These are phyloP conservation scores for Drosophila limbata DNA, from an alignment of 2,888 invertebrate species.

Conservation along the genomic window DNA sequence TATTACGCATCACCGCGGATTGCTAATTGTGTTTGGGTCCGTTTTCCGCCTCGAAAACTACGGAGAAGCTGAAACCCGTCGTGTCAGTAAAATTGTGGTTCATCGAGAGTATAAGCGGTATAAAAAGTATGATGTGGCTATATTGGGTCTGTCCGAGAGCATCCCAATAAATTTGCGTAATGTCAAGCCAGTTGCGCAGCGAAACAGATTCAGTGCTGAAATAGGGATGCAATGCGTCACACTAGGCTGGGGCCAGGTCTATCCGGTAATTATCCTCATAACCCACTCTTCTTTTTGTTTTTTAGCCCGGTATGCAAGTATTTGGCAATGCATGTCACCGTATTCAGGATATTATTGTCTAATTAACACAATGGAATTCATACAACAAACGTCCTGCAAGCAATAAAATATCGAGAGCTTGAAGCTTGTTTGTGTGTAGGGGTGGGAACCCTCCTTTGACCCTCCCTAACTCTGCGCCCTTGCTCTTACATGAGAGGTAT, in stretches of 20 bases:
- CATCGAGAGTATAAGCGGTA: conserved; percentile 57
- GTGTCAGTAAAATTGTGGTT: conserved; percentile 43
- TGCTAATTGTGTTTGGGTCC: conserved; percentile 49
- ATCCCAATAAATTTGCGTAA: conserved; percentile 39
- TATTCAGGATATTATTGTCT: too few species aligned
- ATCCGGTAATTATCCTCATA: conserved; percentile 39
- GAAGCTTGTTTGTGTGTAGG: too few species aligned
- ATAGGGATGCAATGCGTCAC: conserved; percentile 37
- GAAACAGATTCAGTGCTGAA: not conserved
- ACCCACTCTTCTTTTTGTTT: not conserved
- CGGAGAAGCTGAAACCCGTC: conserved; percentile 2
- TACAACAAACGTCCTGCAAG: too few species aligned
- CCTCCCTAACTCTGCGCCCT: too few species aligned
- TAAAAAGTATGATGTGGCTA: conserved; percentile 47
- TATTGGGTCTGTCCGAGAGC: conserved; percentile 25
- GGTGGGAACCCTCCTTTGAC: too few species aligned
- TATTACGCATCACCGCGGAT: conserved; percentile 39
- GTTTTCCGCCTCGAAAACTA: conserved; percentile 15
- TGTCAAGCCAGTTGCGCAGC: conserved; percentile 35
- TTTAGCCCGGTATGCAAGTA: not conserved
- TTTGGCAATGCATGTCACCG: too few species aligned
- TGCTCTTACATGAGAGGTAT: too few species aligned
- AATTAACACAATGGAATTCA: too few species aligned
- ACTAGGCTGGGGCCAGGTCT: conserved; percentile 67
- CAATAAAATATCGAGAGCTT: too few species aligned